Base-by-base conservation (phyloP, 1,140 invertebrate genomes). In the Brachionus sp. region DNA sequence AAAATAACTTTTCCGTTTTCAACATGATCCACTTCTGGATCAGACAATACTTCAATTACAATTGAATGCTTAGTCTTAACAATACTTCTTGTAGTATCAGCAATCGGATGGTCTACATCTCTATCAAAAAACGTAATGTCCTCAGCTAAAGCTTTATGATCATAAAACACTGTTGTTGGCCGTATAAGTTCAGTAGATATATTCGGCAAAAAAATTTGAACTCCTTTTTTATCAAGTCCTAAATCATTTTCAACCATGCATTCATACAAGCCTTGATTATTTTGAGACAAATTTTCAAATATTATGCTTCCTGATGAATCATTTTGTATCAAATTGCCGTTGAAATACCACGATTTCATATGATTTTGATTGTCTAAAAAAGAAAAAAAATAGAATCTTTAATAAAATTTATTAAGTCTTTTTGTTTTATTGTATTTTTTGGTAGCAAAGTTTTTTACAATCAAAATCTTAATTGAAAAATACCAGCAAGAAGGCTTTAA, bases 11-110 rank as follows among this genome's bases (percentile, higher is more conserved):
- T 23, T 10, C 77, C 77, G 23, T 57, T 62, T 66, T 66, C 50
- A 37, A 66, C 50, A 80, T 80, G 77, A 62, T 57, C 77, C 6
- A 62, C 33, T 39, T 37, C 50, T 10, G 77, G 77, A 62, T 80
- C 37, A 25, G 77, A 80, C 25, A 80, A 37, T 42, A 80, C 50
- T 44, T 80, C 50, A 66, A 80, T 80, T 9, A 57, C n/a, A 62
- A 80, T 29, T 19, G 35, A 35, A 39, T 80, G 19, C 12, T 29
- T 75, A 6, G 16, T n/a, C 25, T 46, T 75, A 4, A 6, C 12
- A 39, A 35, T 39, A n/a, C 16, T 70, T 39, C 37, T 70, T 39
- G 35, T 70, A 1, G 29, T 70, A 16, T 16, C 35, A 19, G n/a
- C 66, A 39, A 70, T 70, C 6, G 66, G 66, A 9, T 39, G 66